Evolutionary conservation across 1,140 invertebrate species (phyloP), one percentile per base, ranked within the genome.

Genomic region (Pseudomyrmex cubaensis): DNA sequence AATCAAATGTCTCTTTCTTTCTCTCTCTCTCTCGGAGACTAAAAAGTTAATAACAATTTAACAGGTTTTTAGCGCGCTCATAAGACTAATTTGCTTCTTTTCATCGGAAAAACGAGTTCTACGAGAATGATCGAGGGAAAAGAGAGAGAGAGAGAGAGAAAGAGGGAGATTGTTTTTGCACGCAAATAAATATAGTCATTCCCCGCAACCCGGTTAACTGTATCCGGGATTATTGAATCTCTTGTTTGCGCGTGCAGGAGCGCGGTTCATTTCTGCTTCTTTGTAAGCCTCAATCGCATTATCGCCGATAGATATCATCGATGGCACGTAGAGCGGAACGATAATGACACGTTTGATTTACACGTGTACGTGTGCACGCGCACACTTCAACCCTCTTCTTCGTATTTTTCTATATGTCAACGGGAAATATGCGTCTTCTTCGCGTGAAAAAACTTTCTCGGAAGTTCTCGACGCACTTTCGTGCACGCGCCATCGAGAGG

Each of bases 321-420:
- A 59, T 50, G 15, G 66, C 54, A 80, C 76, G 54, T 72, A 72
- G 76, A 80, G 76, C 76, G 76, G 76, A 80, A 80, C 76, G 76
- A 61, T 80, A 80, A 80, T 80, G 67, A 80, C 67, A 80, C 66
- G 66, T 72, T 78, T 78, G 44, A 70, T 70, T 70, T 59, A 78
- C 76, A 59, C 35, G 44, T 70, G 54, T 46, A 52, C 69, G 20
- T 48, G 61, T 66, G n/a, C 54, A 66, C 61, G 66, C 25, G 46
- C 48, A 52, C 22, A n/a, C 64, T 69, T 57, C 20, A 48, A 59
- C 56, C 54, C 52, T 72, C 59, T 70, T 20, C 64, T 70, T 25
- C 25, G 20, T 48, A 35, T 35, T 35, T 35, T 35, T 35, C 35
- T 35, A 0, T 35, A 2, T 35, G 35, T 25, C 64, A 15, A 70